Evolutionary conservation across 2,888 invertebrate genomes (phyloP).

Genomic region (Capitulum mitella): DNA sequence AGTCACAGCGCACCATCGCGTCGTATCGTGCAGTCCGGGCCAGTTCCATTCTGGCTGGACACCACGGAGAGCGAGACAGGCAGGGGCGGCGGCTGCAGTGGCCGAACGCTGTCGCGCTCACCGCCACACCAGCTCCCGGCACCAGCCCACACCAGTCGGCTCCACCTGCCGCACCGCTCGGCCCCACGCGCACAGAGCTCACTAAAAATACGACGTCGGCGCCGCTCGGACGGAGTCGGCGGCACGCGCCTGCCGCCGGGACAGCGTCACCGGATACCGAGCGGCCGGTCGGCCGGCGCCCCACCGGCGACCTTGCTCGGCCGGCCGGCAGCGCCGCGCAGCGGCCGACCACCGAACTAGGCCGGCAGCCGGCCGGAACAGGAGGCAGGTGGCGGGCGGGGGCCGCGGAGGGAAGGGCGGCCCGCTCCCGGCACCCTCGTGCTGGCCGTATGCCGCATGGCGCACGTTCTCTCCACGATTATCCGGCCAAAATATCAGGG

Average conservation of each 20-base stretch:
- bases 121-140: not conserved
- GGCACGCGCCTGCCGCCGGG: not conserved
- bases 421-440: not conserved
- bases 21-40: not conserved
- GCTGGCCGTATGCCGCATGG: not conserved
- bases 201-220: not conserved
- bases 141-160: not conserved
- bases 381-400: not conserved
- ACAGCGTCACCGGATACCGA: not conserved
- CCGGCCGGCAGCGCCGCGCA: not conserved
- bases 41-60: not conserved
- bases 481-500: too few relatives aligned
- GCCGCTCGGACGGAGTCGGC: not conserved
- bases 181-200: not conserved
- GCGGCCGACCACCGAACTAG: not conserved
- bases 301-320: not conserved
- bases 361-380: constrained; percentile 4
- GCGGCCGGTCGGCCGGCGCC: not conserved
- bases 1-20: not conserved
- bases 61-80: not conserved
- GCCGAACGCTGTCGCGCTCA: not conserved
- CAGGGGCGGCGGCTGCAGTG: not conserved
- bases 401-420: not conserved
- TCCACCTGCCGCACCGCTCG: not conserved
- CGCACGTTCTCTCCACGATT: too few relatives aligned